phyloP scores from a whole-genome alignment of 2,113 vertebrate species.

The Patagioenas fasciata region DNA sequence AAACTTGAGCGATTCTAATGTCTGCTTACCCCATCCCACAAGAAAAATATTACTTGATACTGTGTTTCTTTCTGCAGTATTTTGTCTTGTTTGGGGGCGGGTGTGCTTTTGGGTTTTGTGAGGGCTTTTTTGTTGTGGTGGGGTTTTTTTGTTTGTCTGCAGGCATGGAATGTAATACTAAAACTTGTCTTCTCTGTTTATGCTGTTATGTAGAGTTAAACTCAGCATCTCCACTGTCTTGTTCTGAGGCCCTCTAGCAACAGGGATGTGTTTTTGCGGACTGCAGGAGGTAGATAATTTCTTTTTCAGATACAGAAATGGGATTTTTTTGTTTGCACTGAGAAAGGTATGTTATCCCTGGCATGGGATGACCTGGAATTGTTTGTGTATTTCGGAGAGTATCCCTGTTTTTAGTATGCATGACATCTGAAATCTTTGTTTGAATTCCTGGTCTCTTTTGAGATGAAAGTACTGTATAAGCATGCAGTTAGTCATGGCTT shows the following conservation, averaged over 20 bases:
- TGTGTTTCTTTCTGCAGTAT: not conserved
- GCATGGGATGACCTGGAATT: not conserved
- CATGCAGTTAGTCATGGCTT: rapidly evolving
- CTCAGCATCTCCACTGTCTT: not conserved
- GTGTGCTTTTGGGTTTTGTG: not conserved
- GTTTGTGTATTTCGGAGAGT: not conserved
- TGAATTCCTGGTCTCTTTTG: not conserved
- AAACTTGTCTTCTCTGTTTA: not conserved
- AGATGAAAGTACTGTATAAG: not conserved
- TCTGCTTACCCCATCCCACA: not conserved
- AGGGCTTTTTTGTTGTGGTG: not conserved
- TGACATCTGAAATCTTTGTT: not conserved
- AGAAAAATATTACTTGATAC: not conserved
- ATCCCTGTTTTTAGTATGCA: not conserved
- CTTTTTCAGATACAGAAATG: not conserved
- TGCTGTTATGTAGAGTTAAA: not conserved
- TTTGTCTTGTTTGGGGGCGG: not conserved
- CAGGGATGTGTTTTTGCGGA: not conserved
- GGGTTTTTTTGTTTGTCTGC: not conserved
- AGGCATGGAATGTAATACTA: not conserved
- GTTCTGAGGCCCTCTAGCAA: not conserved
- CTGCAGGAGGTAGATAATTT: not conserved
- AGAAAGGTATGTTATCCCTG: not conserved
- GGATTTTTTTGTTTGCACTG: not conserved
- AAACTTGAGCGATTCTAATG: not conserved